phyloP scores from a whole-genome alignment of 2,888 invertebrate species.

The Beris morrisii region DNA sequence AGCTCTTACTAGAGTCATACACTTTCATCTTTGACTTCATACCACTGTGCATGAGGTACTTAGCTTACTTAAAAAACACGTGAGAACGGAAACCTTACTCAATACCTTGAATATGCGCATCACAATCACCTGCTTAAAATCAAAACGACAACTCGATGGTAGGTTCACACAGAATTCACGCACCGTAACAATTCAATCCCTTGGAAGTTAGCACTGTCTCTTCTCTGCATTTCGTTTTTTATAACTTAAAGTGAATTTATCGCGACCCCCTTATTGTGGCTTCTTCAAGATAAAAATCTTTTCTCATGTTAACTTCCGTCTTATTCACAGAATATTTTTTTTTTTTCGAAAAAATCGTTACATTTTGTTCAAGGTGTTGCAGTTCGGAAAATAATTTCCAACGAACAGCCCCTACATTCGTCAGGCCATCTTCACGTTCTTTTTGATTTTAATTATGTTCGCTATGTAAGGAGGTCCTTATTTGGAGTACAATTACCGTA shows the following conservation, averaged over 20 bases:
- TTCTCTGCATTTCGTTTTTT: neutral
- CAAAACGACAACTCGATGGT: neutral
- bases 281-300: slow-evolving; percentile 19
- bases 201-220: neutral
- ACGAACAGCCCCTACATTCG: neutral
- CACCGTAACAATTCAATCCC: slow-evolving; percentile 10
- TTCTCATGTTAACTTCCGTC: slow-evolving; percentile 11
- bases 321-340: neutral
- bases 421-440: neutral
- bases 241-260: too few relatives aligned
- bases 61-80: too few relatives aligned
- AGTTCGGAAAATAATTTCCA: neutral
- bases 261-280: neutral
- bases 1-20: too few relatives aligned
- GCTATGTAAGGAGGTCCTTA: slow-evolving; percentile 6
- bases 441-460: slow-evolving; percentile 18
- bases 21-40: too few relatives aligned
- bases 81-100: too few relatives aligned
- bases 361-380: neutral
- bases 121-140: slow-evolving; percentile 20
- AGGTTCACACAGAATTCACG: slow-evolving; percentile 23
- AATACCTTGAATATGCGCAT: too few relatives aligned
- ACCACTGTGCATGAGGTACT: too few relatives aligned
- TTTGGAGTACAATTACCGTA: neutral
- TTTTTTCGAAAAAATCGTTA: slow-evolving; percentile 1